Evolutionary conservation across 2,113 vertebrate genomes (phyloP), one percentile per base, ranked within the genome.

Genomic region (Brachyhypopomus occidentalis): DNA sequence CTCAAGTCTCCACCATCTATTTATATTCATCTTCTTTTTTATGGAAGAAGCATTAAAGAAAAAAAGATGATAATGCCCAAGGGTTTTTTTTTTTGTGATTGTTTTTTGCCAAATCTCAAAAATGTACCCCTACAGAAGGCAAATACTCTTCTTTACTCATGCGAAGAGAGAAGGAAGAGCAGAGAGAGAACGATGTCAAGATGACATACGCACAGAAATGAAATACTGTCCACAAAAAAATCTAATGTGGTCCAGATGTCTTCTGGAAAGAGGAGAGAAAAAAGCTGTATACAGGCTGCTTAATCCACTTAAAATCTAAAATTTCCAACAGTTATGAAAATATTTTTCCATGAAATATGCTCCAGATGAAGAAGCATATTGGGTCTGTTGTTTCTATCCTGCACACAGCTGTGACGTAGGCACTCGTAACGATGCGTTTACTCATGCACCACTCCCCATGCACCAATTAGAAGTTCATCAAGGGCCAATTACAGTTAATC

Each of bases 321-420:
- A 91, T 92, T 90, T 90, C 84, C 88, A 91, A 91, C 87, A 87
- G 88, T 90, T 90, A 86, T 90, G 83, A 92, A 91, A 93, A 92
- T 91, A 90, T 90, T 90, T 91, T 89, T 81, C 83, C 83, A 85
- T 82, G 59, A 84, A 92, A 90, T 91, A 83, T 86, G 83, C 84
- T 91, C 85, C 87, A 92, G 89, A 90, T 89, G 87, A 90, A 76
- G 27, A 30, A 75, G 59, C 82, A 84, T 88, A 86, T 90, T 75
- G 48, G 63, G 86, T 77, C 80, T 82, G 86, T 87, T 77, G 41
- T 56, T 77, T 85, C 79, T 87, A 82, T 74, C 79, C 64, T 70
- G 75, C 83, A 77, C 75, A 86, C 79, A 85, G 84, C 72, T 72
- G 84, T 86, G 83, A 41, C 66, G 86, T 84, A 25, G 55, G 87